Percentiles rank a stretch among this genome's conserved stretches.
These are phyloP conservation scores for Eupithecia pulchellata DNA, from an alignment of 2,888 invertebrate genomes.

Conservation along the genomic window DNA sequence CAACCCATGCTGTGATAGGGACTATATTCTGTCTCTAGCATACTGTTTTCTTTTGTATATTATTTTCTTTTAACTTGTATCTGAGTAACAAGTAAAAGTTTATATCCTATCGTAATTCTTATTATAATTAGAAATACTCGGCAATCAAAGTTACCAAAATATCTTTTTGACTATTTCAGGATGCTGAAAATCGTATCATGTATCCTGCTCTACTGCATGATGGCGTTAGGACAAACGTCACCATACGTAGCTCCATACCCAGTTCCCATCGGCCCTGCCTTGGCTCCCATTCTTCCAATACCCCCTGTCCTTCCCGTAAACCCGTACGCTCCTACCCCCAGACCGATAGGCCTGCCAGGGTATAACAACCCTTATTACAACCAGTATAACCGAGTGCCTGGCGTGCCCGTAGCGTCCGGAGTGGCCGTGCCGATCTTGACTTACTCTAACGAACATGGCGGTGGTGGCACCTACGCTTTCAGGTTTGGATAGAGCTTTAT, in stretches of 20 bases:
- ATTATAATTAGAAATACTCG: background rate
- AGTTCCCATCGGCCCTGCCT: constrained; percentile 44
- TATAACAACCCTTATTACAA: constrained; percentile 63
- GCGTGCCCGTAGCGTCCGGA: constrained; percentile 59
- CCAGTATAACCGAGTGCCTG: constrained; percentile 53
- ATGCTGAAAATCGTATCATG: constrained; percentile 50
- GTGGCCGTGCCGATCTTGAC: constrained; percentile 81
- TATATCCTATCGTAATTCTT: no score
- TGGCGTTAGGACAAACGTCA: constrained; percentile 43
- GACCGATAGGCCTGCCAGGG: constrained; percentile 46
- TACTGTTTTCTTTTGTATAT: no score
- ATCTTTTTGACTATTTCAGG: constrained; percentile 44
- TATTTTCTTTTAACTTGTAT: no score
- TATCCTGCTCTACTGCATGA: constrained; percentile 45
- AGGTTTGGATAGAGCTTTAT: constrained; percentile 58
- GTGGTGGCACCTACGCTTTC: constrained; percentile 87
- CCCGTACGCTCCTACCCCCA: constrained; percentile 46
- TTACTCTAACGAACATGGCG: constrained; percentile 82
- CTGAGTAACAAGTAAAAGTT: no score
- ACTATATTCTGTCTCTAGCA: no score
- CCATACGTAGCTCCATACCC: constrained; percentile 42
- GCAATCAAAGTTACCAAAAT: background rate
- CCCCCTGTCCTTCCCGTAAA: constrained; percentile 15
- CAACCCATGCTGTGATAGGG: no score
- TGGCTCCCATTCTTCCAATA: constrained; percentile 7